Percentiles rank a stretch among this genome's conserved stretches.
phyloP scores from a whole-genome alignment of 2,113 vertebrate genomes.

The Mesitornis unicolor region DNA sequence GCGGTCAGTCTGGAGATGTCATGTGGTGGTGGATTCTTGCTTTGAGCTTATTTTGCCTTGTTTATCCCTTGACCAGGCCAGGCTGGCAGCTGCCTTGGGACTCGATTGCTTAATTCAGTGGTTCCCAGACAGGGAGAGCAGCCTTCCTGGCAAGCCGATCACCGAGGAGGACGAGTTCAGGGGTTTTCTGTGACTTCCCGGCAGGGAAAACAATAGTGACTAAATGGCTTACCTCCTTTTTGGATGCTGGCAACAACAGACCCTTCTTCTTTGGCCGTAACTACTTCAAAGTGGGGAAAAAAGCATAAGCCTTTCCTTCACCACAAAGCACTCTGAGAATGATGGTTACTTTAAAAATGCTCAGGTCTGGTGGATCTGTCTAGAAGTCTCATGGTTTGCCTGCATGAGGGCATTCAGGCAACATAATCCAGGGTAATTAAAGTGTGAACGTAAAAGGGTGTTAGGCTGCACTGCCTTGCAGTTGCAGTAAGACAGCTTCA shows the following conservation, averaged over 20 bases:
- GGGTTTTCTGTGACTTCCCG: neutral
- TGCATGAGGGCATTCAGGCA: neutral
- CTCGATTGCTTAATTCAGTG: neutral
- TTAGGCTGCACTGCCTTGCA: neutral
- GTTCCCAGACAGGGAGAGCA: neutral
- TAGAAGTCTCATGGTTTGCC: neutral
- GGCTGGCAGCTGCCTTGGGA: neutral
- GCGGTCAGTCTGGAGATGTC: neutral
- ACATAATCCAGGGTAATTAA: neutral
- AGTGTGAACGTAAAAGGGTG: neutral
- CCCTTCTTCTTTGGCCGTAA: neutral
- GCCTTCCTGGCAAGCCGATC: neutral
- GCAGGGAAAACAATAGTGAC: neutral
- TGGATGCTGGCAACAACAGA: neutral
- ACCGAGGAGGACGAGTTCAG: neutral
- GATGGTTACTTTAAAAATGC: neutral
- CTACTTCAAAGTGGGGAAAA: fast-evolving
- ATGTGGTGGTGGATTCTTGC: neutral
- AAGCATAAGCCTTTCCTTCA: neutral
- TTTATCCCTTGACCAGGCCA: neutral
- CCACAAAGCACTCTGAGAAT: neutral
- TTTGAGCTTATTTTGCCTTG: neutral
- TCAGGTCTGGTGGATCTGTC: neutral
- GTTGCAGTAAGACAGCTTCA: neutral
- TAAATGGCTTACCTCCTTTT: neutral